Base-by-base conservation (phyloP, 2,888 invertebrate species). In the Campoplex capitator region DNA sequence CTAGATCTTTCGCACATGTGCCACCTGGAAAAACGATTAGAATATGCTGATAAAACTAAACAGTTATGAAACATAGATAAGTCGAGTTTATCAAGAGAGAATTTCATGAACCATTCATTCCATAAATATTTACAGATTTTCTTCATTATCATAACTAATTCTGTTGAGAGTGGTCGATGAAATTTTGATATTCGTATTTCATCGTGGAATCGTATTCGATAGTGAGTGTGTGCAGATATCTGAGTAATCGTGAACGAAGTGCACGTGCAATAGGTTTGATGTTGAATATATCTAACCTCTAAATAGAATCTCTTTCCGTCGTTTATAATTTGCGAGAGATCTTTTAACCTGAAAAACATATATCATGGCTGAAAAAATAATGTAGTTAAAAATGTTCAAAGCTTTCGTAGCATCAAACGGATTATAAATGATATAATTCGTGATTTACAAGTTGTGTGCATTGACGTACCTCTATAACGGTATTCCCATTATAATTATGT, bases 391-490 rank as follows among this genome's bases (percentile, higher is more conserved):
- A 65, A 81, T 73, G 54, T 23, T 67, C 35, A 67, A 82, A 68
- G 75, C 28, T 73, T 42, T 45, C 8, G 3, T 58, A 38, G 56
- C 9, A 56, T 76, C 38, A 35, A 45, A 58, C 51, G 51, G 56
- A 83, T 83, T 70, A 45, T 38, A 11, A 23, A 70, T 82, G 58
- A 76, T 70, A 70, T 48, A 58, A 70, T 58, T 68, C 38, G 51
- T 48, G 73, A 75, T 67, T 82, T 67, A 45, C 74, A 75, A 74
- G 45, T 75, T 74, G 67, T 74, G 67, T 70, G 45, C 76, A 62
- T 23, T 35, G 74, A 56, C 35, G 42, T 76, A n/a, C 68, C 70
- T 45, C 38, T 42, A 67, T 83, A 83, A 75, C 82, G 82, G 76
- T 48, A 58, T 58, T 82, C 45, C 23, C 42, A 62, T 32, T 28